A percentile compares a stretch with the other conserved stretches of the same genome.
These are phyloP conservation scores for Temnopleurus reevesii DNA, from an alignment of 53 echinoderm and acorn worm species.

Conservation along the genomic window DNA sequence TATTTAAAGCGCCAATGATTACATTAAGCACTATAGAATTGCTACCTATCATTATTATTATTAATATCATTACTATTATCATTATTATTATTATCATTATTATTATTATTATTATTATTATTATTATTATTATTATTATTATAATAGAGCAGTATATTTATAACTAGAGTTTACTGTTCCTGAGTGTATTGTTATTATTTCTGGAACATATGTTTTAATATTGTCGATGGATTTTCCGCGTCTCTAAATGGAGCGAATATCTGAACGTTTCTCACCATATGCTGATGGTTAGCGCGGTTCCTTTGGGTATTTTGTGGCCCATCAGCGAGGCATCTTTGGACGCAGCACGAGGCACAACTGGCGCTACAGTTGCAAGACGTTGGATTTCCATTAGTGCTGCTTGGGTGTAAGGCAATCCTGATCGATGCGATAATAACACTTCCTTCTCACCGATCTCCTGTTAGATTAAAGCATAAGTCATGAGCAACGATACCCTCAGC, in stretches of 20 bases:
- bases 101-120: not conserved
- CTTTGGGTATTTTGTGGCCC: conserved; percentile 4
- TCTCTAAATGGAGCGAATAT: not conserved
- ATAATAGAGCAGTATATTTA: too few species aligned
- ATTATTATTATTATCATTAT: not conserved
- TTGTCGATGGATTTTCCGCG: too few species aligned
- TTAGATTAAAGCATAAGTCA: too few species aligned
- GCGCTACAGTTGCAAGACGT: conserved; percentile 37
- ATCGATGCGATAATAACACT: conserved; percentile 35
- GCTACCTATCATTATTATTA: not conserved
- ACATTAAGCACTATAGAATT: not conserved
- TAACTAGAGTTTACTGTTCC: too few species aligned
- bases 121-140: not conserved
- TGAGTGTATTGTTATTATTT: too few species aligned
- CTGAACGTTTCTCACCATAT: not conserved
- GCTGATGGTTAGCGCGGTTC: not conserved
- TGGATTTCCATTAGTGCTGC: conserved; percentile 41
- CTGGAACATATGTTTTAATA: too few species aligned
- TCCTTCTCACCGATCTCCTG: not conserved
- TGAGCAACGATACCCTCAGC: too few species aligned
- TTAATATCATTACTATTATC: not conserved
- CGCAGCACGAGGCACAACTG: not conserved
- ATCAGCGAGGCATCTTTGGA: not conserved
- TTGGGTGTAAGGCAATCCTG: conserved; percentile 39
- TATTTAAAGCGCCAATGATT: too few species aligned